These are phyloP conservation scores for Meiosimyza decipiens DNA, from an alignment of 2,888 invertebrate genomes.

Conservation along the genomic window DNA sequence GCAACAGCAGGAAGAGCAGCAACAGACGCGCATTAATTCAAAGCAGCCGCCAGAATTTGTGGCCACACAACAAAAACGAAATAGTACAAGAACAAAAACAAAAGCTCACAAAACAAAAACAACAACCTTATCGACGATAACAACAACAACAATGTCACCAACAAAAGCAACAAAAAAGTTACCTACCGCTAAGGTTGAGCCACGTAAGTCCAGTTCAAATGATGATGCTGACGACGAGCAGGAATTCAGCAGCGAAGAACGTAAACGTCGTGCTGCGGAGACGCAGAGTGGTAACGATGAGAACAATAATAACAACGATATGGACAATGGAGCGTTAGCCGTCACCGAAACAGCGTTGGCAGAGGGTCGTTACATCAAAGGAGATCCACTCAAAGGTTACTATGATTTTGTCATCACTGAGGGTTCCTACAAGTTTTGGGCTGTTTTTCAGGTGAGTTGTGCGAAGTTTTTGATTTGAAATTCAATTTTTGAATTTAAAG, in stretches of 20 bases:
- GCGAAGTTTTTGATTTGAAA: background rate
- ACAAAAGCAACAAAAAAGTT: slow-evolving; percentile 36
- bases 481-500: background rate
- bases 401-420: slow-evolving; percentile 90
- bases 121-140: slow-evolving; percentile 41
- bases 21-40: slow-evolving; percentile 52
- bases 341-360: slow-evolving; percentile 49
- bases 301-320: background rate
- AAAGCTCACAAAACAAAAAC: slow-evolving; percentile 39
- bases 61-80: slow-evolving; percentile 9
- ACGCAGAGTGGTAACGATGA: background rate
- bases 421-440: slow-evolving; percentile 91
- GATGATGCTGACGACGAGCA: slow-evolving; percentile 21
- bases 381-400: slow-evolving; percentile 82
- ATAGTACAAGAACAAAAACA: slow-evolving; percentile 43
- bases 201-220: background rate
- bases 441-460: slow-evolving; percentile 79
- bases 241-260: slow-evolving; percentile 30
- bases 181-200: slow-evolving; percentile 38
- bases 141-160: slow-evolving; percentile 34
- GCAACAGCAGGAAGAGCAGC: slow-evolving; percentile 49
- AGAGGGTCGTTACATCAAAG: slow-evolving; percentile 66
- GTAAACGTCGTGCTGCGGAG: slow-evolving; percentile 44
- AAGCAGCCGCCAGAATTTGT: slow-evolving; percentile 53
- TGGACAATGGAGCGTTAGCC: background rate